Conservation (phyloP, 2,888 invertebrate species). For the Acronicta aceris region DNA sequence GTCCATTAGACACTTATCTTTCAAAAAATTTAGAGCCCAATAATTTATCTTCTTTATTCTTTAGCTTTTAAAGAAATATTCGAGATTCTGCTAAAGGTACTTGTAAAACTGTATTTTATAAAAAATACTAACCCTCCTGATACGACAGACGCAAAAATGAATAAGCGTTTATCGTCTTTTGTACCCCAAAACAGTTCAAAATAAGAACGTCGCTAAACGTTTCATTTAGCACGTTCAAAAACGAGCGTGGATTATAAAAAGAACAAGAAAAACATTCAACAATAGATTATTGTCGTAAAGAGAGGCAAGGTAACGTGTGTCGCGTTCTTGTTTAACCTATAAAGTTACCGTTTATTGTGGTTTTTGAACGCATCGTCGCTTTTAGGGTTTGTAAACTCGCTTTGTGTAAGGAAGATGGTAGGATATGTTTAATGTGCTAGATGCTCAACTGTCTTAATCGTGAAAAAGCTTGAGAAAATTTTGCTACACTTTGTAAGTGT, state of each 20-base stretch:
- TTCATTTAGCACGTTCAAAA: slow-evolving; percentile 63
- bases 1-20: too few relatives aligned
- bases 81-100: too few relatives aligned
- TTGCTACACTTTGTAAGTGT: slow-evolving; percentile 2
- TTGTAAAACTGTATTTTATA: too few relatives aligned
- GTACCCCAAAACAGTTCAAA: slow-evolving; percentile 53
- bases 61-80: too few relatives aligned
- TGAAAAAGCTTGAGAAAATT: not conserved
- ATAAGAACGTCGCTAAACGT: slow-evolving; percentile 56
- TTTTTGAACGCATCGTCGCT: slow-evolving; percentile 69
- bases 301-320: slow-evolving; percentile 61
- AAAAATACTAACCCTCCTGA: slow-evolving; percentile 15
- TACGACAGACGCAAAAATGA: slow-evolving; percentile 18
- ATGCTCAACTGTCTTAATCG: slow-evolving; percentile 7
- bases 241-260: slow-evolving; percentile 66
- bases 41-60: too few relatives aligned
- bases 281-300: slow-evolving; percentile 83
- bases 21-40: too few relatives aligned
- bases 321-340: slow-evolving; percentile 65
- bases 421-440: slow-evolving; percentile 2
- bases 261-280: slow-evolving; percentile 72
- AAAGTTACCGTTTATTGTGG: slow-evolving; percentile 81
- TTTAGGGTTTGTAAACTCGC: slow-evolving; percentile 56
- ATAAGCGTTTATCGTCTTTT: slow-evolving; percentile 36
- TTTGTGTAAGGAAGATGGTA: slow-evolving; percentile 43